Evolutionary conservation across 1,140 invertebrate genomes (phyloP).

Genomic region (Drosophila jambulina): DNA sequence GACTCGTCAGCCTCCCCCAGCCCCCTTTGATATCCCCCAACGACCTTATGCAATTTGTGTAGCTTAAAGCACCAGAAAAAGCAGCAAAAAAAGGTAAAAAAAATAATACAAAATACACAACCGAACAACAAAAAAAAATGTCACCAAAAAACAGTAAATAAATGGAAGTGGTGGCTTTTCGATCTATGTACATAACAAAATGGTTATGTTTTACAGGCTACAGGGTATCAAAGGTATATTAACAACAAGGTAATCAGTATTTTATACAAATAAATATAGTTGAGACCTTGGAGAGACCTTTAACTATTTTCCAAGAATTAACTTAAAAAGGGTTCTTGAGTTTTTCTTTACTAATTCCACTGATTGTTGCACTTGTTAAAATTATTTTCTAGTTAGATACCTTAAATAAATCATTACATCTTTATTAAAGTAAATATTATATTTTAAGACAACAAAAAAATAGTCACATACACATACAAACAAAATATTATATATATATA

Average conservation of each 20-base stretch:
- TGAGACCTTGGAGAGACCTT: accelerated
- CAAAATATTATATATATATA: too few species aligned
- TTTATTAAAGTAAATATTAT: too few species aligned
- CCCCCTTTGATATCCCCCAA: neutral
- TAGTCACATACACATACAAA: too few species aligned
- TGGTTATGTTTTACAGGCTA: constrained; percentile 16
- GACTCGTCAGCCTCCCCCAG: constrained; percentile 27
- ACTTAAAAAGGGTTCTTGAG: too few species aligned
- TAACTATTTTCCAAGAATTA: neutral
- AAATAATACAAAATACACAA: neutral
- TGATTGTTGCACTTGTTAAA: too few species aligned
- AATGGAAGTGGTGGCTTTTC: constrained; percentile 14
- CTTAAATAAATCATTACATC: too few species aligned
- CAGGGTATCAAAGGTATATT: neutral
- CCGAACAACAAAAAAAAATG: neutral
- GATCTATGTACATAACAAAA: constrained; percentile 17
- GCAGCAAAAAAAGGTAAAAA: neutral
- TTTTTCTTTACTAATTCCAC: too few species aligned
- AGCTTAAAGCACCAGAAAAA: constrained; percentile 35
- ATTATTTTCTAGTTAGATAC: too few species aligned
- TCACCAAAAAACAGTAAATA: constrained; percentile 23
- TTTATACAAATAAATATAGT: neutral
- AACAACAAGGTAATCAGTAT: too few species aligned
- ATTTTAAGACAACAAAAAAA: too few species aligned
- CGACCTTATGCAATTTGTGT: constrained; percentile 45